Percentiles rank a stretch among this genome's conserved stretches.
Evolutionary conservation across 2,113 vertebrate species (phyloP).

Genomic region (Calyptomena viridis): DNA sequence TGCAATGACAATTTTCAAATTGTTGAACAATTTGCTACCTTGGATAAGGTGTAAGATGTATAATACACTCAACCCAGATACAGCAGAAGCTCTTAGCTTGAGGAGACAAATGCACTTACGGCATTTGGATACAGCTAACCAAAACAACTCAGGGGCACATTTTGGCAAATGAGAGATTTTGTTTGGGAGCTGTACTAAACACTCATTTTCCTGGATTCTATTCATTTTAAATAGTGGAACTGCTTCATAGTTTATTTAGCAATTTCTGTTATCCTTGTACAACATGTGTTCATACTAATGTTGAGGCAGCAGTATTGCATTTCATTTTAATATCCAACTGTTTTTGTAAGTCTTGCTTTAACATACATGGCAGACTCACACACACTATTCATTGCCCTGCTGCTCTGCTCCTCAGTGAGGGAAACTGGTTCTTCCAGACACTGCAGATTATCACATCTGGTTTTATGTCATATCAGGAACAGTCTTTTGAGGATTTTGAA

Average conservation of each 20-base stretch:
- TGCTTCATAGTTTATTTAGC: neutral
- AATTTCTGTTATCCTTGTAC: neutral
- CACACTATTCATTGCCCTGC: neutral
- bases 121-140: neutral
- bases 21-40: neutral
- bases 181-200: neutral
- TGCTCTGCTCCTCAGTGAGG: neutral
- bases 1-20: neutral
- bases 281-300: neutral
- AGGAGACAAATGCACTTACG: neutral
- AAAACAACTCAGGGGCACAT: neutral
- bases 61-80: neutral
- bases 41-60: neutral
- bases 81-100: neutral
- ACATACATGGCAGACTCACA: neutral
- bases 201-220: neutral
- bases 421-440: neutral
- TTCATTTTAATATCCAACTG: neutral
- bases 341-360: constrained; percentile 4
- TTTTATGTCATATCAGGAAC: neutral
- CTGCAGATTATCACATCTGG: neutral
- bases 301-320: neutral
- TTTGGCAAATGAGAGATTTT: neutral
- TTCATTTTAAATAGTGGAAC: constrained; percentile 1
- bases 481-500: neutral